Evolutionary conservation across 2,113 vertebrate species (phyloP).

Genomic region (Rhinoderma darwinii): DNA sequence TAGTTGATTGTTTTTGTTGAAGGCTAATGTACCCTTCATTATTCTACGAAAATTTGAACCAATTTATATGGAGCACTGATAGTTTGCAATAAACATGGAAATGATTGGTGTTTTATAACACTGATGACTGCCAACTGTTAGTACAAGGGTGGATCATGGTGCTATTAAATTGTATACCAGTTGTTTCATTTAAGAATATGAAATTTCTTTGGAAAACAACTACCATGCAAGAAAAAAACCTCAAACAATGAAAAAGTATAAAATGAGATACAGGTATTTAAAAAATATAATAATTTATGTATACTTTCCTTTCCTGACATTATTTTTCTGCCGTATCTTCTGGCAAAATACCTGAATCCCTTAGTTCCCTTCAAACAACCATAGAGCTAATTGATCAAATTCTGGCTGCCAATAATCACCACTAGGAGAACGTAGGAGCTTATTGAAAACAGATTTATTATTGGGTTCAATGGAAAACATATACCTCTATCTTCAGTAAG

Average conservation of each 20-base stretch:
- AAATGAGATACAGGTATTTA: background rate
- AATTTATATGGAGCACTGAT: background rate
- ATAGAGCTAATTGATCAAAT: background rate
- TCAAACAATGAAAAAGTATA: no score
- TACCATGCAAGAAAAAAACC: background rate
- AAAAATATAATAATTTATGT: background rate
- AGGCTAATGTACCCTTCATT: slow-evolving; percentile 25
- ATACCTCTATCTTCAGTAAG: no score
- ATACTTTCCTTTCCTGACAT: background rate
- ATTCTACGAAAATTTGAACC: background rate
- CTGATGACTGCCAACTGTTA: background rate
- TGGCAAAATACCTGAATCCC: background rate
- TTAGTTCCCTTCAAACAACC: background rate
- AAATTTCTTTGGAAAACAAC: background rate
- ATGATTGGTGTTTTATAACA: background rate
- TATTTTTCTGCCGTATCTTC: background rate
- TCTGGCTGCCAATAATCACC: background rate
- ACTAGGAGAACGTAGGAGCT: no score
- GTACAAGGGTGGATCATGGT: background rate
- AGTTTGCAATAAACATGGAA: slow-evolving; percentile 28
- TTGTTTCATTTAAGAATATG: background rate
- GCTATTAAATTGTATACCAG: slow-evolving; percentile 17
- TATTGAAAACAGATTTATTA: no score
- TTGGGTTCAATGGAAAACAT: no score
- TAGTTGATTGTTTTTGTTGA: background rate